These are phyloP conservation scores for Patella vulgata DNA, from an alignment of 1,140 invertebrate genomes.

Conservation along the genomic window DNA sequence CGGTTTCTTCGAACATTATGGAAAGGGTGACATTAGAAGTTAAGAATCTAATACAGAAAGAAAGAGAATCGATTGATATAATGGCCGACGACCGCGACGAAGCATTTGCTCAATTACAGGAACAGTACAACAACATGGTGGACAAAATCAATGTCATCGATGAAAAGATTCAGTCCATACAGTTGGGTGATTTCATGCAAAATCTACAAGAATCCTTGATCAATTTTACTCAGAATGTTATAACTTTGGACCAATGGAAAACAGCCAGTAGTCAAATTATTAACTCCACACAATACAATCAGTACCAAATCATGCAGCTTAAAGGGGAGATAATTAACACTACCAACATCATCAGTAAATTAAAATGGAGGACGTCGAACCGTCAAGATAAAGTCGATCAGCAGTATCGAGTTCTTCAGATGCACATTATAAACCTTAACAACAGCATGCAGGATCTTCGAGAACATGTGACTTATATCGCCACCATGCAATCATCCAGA, in stretches of 20 bases:
- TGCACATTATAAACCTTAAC: conserved; percentile 52
- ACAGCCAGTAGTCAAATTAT: conserved; percentile 44
- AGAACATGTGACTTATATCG: conserved; percentile 18
- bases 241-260: conserved; percentile 54
- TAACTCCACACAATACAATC: conserved; percentile 43
- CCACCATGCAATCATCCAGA: conserved; percentile 2
- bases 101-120: conserved; percentile 17
- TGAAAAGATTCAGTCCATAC: conserved; percentile 30
- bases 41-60: too few relatives aligned
- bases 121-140: conserved; percentile 31
- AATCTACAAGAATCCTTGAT: conserved; percentile 43
- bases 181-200: conserved; percentile 49
- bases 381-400: conserved; percentile 33
- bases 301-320: conserved; percentile 23
- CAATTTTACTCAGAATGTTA: conserved; percentile 52
- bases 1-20: too few relatives aligned
- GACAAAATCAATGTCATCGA: conserved; percentile 23
- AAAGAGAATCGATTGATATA: too few relatives aligned
- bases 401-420: conserved; percentile 45
- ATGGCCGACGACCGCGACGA: too few relatives aligned
- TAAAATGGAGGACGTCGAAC: conserved; percentile 39
- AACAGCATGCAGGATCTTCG: conserved; percentile 50
- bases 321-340: conserved; percentile 43
- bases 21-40: too few relatives aligned
- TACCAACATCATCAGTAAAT: conserved; percentile 33